These are phyloP conservation scores for Dilophus febrilis DNA, from an alignment of 2,888 invertebrate genomes.

Conservation along the genomic window DNA sequence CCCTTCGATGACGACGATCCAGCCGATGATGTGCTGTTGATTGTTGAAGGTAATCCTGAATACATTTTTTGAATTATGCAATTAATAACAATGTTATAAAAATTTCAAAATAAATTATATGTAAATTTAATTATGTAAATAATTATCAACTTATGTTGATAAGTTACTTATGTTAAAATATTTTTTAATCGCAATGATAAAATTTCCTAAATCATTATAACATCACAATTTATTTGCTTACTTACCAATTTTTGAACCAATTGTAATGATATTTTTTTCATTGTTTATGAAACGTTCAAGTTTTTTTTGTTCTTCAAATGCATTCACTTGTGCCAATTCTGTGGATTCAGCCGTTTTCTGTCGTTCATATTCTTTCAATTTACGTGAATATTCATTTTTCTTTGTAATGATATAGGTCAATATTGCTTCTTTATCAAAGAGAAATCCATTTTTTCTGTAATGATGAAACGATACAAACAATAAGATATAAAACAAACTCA, in stretches of 20 bases:
- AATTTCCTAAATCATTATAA: too few relatives aligned
- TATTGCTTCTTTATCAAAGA: conserved; percentile 95
- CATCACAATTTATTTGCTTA: too few relatives aligned
- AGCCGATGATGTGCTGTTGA: conserved; percentile 21
- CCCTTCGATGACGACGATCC: background rate
- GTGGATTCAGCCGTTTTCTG: conserved; percentile 60
- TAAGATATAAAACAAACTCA: background rate
- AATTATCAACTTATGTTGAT: too few relatives aligned
- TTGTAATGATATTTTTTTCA: conserved; percentile 55
- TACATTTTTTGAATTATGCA: background rate
- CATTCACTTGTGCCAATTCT: conserved; percentile 49
- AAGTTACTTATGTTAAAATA: too few relatives aligned
- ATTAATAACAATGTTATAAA: too few relatives aligned
- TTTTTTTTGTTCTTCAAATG: conserved; percentile 56
- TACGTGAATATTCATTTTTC: conserved; percentile 77
- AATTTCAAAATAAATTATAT: too few relatives aligned
- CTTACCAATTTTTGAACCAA: conserved; percentile 10
- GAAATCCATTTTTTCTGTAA: conserved; percentile 59
- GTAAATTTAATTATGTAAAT: too few relatives aligned
- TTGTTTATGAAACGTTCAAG: conserved; percentile 63
- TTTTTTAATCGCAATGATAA: background rate
- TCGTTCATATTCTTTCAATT: conserved; percentile 82
- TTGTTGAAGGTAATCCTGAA: conserved; percentile 30
- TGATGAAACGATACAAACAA: background rate
- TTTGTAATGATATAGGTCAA: conserved; percentile 87